Evolutionary conservation across 2,113 vertebrate genomes (phyloP), one percentile per base, ranked within the genome.

Genomic region (Australoheros scitulus): DNA sequence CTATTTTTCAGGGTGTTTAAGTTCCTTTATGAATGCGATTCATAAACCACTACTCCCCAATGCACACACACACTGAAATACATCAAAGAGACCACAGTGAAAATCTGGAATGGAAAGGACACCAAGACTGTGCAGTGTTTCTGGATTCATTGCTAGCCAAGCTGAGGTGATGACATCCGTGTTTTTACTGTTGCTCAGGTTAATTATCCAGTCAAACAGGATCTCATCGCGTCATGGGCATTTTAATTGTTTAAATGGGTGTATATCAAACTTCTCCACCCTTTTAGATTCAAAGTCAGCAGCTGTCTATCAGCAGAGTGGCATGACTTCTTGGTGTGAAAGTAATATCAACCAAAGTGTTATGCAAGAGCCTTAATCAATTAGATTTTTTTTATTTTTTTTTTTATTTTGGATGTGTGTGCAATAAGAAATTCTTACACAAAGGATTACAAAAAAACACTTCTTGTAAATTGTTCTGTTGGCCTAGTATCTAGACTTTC

Each of bases 151-250:
- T 1, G 3, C 26, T 34, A 13, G 14, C 4, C 11, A 32, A 24
- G 5, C 17, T 59, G 6, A 24, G 20, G 14, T 18, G 8, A 61
- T 38, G 14, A 32, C 14, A 0, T n/a, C 1, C 4, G 22, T 47
- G 18, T 52, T 72, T 83, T 79, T 11, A 11, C 9, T 18, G 52
- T 76, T 11, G 26, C 20, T 78, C 38, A 5, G 11, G 14, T 26
- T 22, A 43, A 11, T 79, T 7, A 60, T 77, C 82, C 65, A 65
- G 84, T 68, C 74, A 59, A 86, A 90, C 88, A 36, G 76, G 86
- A 80, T 88, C 9, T 55, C 18, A 2, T 34, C 20, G 36, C 20
- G 8, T 41, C 38, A 38, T 8, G 4, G 10, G 3, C 11, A 38
- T 3, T 68, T n/a, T 22, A 38, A 26, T 4, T 13, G 2, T 15